Conservation (phyloP, 1,140 invertebrate genomes). For the Aphaenogaster rudis region DNA sequence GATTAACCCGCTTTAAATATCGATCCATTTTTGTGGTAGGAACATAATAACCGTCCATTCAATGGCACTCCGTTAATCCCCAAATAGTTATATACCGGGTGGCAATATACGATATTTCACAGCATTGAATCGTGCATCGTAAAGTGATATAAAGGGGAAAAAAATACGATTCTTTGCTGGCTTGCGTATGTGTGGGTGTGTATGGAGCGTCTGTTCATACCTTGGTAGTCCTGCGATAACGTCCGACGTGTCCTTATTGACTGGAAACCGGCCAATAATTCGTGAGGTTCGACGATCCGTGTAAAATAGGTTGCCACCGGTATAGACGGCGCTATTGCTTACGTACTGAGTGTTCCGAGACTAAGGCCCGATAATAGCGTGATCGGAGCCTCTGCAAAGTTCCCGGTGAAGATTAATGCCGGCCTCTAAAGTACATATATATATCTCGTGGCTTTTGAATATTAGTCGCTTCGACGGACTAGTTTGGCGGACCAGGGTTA, state of each 20-base stretch:
- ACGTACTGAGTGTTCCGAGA: slow-evolving; percentile 43
- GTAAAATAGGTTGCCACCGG: slow-evolving; percentile 58
- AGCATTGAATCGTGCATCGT: slow-evolving; percentile 11
- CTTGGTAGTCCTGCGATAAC: slow-evolving; percentile 53
- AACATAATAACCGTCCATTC: slow-evolving; percentile 21
- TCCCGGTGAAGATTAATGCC: slow-evolving; percentile 53
- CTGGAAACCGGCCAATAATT: slow-evolving; percentile 58
- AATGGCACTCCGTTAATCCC: slow-evolving; percentile 34
- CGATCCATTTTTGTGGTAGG: slow-evolving; percentile 10
- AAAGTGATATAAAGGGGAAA: background rate
- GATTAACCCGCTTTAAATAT: slow-evolving; percentile 24
- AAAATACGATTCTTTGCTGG: background rate
- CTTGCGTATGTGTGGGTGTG: background rate
- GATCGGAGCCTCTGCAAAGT: slow-evolving; percentile 50
- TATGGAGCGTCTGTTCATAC: slow-evolving; percentile 29
- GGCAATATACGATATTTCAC: background rate
- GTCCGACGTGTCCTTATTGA: slow-evolving; percentile 55
- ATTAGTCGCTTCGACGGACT: slow-evolving; percentile 40
- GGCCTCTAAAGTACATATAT: slow-evolving; percentile 48
- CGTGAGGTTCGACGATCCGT: slow-evolving; percentile 56
- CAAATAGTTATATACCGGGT: slow-evolving; percentile 30
- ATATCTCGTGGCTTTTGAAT: slow-evolving; percentile 51
- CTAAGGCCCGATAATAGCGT: slow-evolving; percentile 50
- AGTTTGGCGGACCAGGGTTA: slow-evolving; percentile 8
- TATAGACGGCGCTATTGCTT: slow-evolving; percentile 47